These are phyloP conservation scores for Myodes glareolus DNA, from an alignment of 2,113 vertebrate genomes.

Conservation along the genomic window DNA sequence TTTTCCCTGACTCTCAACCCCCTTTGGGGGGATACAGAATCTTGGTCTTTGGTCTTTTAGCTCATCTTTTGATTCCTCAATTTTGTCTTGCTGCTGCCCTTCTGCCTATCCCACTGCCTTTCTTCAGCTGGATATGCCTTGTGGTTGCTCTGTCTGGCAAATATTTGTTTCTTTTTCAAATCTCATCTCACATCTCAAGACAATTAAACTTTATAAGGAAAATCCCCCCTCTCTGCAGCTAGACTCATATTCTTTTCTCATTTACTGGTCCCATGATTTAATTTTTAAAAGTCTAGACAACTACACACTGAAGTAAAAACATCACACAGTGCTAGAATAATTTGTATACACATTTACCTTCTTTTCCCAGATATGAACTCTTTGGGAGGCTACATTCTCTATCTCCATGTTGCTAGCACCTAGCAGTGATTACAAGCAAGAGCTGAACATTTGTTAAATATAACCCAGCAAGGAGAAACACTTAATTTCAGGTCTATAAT, in stretches of 20 bases:
- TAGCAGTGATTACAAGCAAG: neutral
- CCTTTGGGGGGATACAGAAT: neutral
- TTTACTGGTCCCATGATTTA: neutral
- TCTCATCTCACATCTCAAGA: neutral
- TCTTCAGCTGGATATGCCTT: rapidly evolving
- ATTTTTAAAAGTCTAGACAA: neutral
- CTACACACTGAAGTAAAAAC: neutral
- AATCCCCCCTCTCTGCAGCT: neutral
- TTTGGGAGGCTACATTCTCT: neutral
- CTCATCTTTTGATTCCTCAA: neutral
- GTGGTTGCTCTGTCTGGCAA: neutral
- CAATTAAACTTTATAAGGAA: neutral
- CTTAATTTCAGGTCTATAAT: neutral
- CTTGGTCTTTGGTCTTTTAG: neutral
- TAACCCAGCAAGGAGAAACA: neutral
- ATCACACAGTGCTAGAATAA: neutral
- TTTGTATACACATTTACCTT: neutral
- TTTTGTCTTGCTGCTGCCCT: neutral
- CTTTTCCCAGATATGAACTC: neutral
- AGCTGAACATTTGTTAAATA: neutral
- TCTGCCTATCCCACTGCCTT: neutral
- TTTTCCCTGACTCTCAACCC: neutral
- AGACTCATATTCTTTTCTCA: neutral
- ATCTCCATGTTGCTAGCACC: neutral
- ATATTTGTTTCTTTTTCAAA: neutral